These are phyloP conservation scores for Oedothorax gibbosus DNA, from an alignment of 1,140 invertebrate genomes.

Conservation along the genomic window DNA sequence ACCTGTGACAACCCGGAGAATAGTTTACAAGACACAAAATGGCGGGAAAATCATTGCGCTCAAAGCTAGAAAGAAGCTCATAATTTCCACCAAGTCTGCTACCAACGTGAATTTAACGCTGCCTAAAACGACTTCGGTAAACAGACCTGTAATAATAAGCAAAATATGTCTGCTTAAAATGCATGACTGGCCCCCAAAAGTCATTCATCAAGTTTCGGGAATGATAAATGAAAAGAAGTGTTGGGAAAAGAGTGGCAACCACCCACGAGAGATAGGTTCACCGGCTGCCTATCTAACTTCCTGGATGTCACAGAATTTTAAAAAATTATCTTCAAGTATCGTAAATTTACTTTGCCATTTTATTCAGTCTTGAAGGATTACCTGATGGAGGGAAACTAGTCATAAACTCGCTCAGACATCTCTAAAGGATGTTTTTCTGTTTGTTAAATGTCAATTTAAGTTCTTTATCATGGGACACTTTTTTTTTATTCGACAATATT, in stretches of 20 bases:
- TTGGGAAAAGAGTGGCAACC: slow-evolving; percentile 33
- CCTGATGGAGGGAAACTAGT: slow-evolving; percentile 14
- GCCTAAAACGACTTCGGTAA: slow-evolving; percentile 3
- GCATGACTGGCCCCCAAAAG: slow-evolving; percentile 11
- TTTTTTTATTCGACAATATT: too few relatives aligned
- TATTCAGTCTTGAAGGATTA: slow-evolving; percentile 9
- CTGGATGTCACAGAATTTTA: slow-evolving; percentile 49
- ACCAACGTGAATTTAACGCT: slow-evolving; percentile 9
- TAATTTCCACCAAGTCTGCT: background rate
- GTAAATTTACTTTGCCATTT: slow-evolving; percentile 12
- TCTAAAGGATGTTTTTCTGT: too few relatives aligned
- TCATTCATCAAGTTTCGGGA: slow-evolving; percentile 45
- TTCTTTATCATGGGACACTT: too few relatives aligned
- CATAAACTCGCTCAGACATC: slow-evolving; percentile 6
- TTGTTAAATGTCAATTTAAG: too few relatives aligned
- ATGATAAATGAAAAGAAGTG: slow-evolving; percentile 44
- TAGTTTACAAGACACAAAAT: too few relatives aligned
- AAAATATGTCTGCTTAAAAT: slow-evolving; percentile 39
- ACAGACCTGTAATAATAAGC: slow-evolving; percentile 1
- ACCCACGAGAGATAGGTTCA: slow-evolving; percentile 40
- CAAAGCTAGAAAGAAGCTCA: background rate
- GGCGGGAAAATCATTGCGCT: too few relatives aligned
- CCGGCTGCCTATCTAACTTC: slow-evolving; percentile 31
- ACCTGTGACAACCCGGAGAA: too few relatives aligned
- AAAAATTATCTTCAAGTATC: slow-evolving; percentile 34